phyloP scores from a whole-genome alignment of 2,113 vertebrate genomes.

The Cnemophilus loriae region DNA sequence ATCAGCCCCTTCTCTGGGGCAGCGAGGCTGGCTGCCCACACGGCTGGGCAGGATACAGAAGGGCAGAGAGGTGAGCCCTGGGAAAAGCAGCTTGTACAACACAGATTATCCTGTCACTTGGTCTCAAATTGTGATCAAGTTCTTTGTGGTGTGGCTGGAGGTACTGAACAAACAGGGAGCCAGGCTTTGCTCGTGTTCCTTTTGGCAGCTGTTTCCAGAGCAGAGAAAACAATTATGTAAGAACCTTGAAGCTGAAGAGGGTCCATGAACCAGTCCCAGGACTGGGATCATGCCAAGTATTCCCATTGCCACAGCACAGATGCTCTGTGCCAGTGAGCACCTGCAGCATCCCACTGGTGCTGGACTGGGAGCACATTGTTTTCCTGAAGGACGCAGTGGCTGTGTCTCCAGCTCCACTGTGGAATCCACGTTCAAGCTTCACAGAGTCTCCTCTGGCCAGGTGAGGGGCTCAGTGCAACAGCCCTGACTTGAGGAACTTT shows the following conservation, averaged over 20 bases:
- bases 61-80: background rate
- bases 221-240: background rate
- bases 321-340: background rate
- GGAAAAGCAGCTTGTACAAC: background rate
- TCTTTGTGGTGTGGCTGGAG: background rate
- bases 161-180: background rate
- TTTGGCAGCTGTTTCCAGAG: background rate
- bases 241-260: background rate
- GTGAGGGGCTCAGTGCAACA: background rate
- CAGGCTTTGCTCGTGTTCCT: background rate
- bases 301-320: background rate
- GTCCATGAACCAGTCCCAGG: background rate
- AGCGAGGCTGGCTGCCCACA: background rate
- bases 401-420: background rate
- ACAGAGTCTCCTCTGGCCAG: slow-evolving; percentile 64
- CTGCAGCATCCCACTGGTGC: background rate
- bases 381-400: background rate
- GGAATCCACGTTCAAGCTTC: background rate
- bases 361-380: background rate
- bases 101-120: background rate
- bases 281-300: background rate
- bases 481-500: background rate
- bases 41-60: background rate
- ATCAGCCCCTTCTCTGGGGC: rapidly evolving
- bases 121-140: background rate